phyloP scores from a whole-genome alignment of 2,888 invertebrate species.

The Nomada hirtipes region DNA sequence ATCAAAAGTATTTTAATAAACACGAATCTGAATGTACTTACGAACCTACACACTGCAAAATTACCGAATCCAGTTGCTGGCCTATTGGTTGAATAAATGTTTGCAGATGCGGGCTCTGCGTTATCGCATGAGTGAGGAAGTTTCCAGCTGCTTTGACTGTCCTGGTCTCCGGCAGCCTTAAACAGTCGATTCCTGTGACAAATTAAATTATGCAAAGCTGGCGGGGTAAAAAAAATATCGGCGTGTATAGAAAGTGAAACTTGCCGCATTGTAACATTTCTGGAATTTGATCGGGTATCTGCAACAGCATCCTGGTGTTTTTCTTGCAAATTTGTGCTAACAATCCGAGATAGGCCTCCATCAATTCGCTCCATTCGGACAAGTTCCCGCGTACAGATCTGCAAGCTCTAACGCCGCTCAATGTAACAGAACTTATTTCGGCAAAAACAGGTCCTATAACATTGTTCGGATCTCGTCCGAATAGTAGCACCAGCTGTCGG shows the following conservation, averaged over 20 bases:
- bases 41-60: constrained; percentile 86
- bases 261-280: constrained; percentile 84
- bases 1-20: background rate
- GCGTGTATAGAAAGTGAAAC: constrained; percentile 3
- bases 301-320: constrained; percentile 83
- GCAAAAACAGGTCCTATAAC: constrained; percentile 75
- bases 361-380: constrained; percentile 88
- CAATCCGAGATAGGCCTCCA: constrained; percentile 89
- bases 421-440: constrained; percentile 77
- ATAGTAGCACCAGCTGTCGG: constrained; percentile 84
- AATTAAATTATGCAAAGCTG: background rate
- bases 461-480: constrained; percentile 83
- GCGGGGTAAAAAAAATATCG: too few relatives aligned
- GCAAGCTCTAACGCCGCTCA: constrained; percentile 78
- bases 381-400: constrained; percentile 83
- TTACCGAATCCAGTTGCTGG: constrained; percentile 86
- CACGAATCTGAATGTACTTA: background rate
- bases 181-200: constrained; percentile 86
- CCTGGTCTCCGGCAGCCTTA: constrained; percentile 87
- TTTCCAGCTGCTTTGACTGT: constrained; percentile 87
- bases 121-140: constrained; percentile 87
- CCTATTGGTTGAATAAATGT: constrained; percentile 87
- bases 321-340: constrained; percentile 89
- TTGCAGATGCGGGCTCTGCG: constrained; percentile 85
- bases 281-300: constrained; percentile 81